Evolutionary conservation across 2,888 invertebrate genomes (phyloP).

Genomic region (Cenopis cana): DNA sequence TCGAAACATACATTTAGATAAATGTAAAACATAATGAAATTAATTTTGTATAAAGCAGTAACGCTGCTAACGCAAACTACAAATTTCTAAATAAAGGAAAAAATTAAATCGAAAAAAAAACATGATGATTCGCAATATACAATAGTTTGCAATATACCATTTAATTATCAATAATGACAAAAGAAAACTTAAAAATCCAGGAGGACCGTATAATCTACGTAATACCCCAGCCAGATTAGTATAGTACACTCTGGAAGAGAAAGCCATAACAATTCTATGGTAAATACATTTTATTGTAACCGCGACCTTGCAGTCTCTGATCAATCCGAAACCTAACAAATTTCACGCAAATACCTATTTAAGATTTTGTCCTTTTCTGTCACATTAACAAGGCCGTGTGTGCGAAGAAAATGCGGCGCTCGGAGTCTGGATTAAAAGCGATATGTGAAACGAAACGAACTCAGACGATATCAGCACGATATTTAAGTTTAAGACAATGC

Average conservation of each 20-base stretch:
- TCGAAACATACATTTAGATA: too few relatives aligned
- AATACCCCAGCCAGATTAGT: not conserved
- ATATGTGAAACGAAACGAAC: not conserved
- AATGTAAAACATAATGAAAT: too few relatives aligned
- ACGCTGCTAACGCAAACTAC: too few relatives aligned
- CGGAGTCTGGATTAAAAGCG: slow-evolving; percentile 22
- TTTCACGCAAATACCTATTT: slow-evolving; percentile 1
- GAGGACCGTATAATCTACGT: not conserved
- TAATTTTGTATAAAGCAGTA: too few relatives aligned
- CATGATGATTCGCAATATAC: too few relatives aligned
- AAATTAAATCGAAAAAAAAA: too few relatives aligned
- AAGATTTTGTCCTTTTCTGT: slow-evolving; percentile 18
- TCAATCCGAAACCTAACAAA: slow-evolving; percentile 39
- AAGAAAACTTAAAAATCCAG: not conserved
- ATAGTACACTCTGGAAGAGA: not conserved
- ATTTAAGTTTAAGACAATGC: not conserved
- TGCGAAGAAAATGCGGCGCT: slow-evolving; percentile 17
- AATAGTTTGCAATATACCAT: too few relatives aligned
- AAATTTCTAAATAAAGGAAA: too few relatives aligned
- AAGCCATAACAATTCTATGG: slow-evolving; percentile 46
- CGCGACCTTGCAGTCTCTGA: slow-evolving; percentile 65
- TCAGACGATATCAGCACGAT: not conserved
- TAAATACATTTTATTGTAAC: slow-evolving; percentile 58
- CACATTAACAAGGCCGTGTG: not conserved
- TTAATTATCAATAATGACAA: too few relatives aligned